A percentile compares a stretch with the other conserved stretches of the same genome.
Evolutionary conservation across 2,888 invertebrate species (phyloP).

Genomic region (Lasioglossum oenotherae): DNA sequence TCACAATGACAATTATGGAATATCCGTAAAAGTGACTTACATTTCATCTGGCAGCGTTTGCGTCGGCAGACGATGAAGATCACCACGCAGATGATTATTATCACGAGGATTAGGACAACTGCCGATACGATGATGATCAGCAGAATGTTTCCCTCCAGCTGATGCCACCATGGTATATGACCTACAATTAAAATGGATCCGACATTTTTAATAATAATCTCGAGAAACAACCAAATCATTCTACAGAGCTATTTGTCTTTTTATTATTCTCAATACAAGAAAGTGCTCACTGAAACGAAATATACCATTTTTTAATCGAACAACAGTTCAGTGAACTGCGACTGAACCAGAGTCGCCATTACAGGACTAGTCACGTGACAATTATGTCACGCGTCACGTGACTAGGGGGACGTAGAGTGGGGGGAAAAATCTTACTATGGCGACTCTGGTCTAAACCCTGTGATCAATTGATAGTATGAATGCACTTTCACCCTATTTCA

Average conservation of each 20-base stretch:
- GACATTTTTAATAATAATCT: background rate
- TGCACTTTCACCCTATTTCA: background rate
- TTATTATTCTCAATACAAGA: background rate
- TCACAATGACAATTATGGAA: slow-evolving; percentile 39
- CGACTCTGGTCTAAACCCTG: background rate
- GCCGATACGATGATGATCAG: slow-evolving; percentile 91
- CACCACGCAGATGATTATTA: slow-evolving; percentile 93
- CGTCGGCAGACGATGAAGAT: slow-evolving; percentile 94
- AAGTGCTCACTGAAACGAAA: background rate
- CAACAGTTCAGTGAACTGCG: background rate
- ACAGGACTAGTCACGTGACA: no score
- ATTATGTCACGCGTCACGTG: no score
- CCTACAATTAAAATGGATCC: slow-evolving; percentile 85
- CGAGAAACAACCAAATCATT: background rate
- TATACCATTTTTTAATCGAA: background rate
- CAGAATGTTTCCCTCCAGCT: slow-evolving; percentile 91
- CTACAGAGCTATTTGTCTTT: background rate
- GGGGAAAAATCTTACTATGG: no score
- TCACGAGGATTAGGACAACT: slow-evolving; percentile 88
- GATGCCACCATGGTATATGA: slow-evolving; percentile 92
- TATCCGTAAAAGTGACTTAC: slow-evolving; percentile 86
- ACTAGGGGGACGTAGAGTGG: no score
- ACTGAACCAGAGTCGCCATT: background rate
- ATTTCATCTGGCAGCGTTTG: slow-evolving; percentile 92
- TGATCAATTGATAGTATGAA: background rate